Percentiles rank a stretch among this genome's conserved stretches.
These are phyloP conservation scores for Erannis defoliaria DNA, from an alignment of 2,888 invertebrate species.

Conservation along the genomic window DNA sequence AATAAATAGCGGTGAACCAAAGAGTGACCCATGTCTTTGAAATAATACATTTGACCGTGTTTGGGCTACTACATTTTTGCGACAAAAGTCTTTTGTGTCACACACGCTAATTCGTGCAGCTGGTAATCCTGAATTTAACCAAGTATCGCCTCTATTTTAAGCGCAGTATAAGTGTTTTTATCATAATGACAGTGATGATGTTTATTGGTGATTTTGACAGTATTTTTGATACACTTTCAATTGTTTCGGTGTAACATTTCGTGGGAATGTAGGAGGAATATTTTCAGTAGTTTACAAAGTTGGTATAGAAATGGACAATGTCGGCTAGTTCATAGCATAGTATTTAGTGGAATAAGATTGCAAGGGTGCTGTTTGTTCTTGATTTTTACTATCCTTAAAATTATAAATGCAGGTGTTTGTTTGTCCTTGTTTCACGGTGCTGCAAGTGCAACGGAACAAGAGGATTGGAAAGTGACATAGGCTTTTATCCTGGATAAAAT, in stretches of 20 bases:
- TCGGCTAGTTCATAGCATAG: conserved; percentile 75
- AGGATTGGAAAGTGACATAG: too few relatives aligned
- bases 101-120: conserved; percentile 11
- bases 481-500: too few relatives aligned
- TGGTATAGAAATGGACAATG: conserved; percentile 72
- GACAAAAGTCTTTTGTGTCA: conserved; percentile 54
- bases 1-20: conserved; percentile 58
- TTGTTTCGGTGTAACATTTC: conserved; percentile 70
- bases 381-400: background rate
- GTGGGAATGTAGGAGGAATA: conserved; percentile 72
- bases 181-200: conserved; percentile 24
- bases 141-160: conserved; percentile 44
- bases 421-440: too few relatives aligned
- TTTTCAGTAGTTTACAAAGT: conserved; percentile 51
- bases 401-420: too few relatives aligned
- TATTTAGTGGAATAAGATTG: conserved; percentile 65
- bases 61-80: conserved; percentile 63
- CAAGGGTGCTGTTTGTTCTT: background rate
- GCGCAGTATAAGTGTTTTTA: conserved; percentile 28
- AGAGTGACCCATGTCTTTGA: conserved; percentile 68
- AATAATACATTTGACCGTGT: conserved; percentile 68
- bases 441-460: too few relatives aligned
- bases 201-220: conserved; percentile 50
- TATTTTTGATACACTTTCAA: conserved; percentile 70
- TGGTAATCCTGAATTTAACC: background rate